Percentiles rank a stretch among this genome's conserved stretches.
Evolutionary conservation across 2,888 invertebrate species (phyloP).

Genomic region (Spodoptera picta): DNA sequence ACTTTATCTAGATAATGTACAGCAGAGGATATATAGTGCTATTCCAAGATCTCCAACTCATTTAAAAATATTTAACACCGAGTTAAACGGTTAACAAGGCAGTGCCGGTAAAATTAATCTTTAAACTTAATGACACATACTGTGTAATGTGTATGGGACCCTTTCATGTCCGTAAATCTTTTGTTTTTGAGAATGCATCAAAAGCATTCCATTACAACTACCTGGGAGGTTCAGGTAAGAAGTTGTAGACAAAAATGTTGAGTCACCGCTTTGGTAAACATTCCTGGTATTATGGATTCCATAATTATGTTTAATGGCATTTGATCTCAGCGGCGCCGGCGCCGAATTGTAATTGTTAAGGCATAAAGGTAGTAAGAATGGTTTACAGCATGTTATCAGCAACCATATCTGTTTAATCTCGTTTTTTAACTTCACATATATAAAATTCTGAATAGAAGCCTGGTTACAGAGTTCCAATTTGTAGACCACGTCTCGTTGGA

Average conservation of each 20-base stretch:
- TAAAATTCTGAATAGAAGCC: too few species aligned
- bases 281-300: slow-evolving; percentile 39
- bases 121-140: slow-evolving; percentile 35
- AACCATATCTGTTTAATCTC: too few species aligned
- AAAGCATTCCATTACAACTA: slow-evolving; percentile 39
- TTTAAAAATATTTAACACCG: slow-evolving; percentile 15
- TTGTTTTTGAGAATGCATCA: slow-evolving; percentile 34
- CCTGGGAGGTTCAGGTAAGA: slow-evolving; percentile 51
- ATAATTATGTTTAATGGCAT: slow-evolving; percentile 11
- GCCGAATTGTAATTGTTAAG: background rate
- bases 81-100: slow-evolving; percentile 34
- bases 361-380: too few species aligned
- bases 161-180: slow-evolving; percentile 31
- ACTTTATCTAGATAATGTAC: too few species aligned
- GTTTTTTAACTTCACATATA: too few species aligned
- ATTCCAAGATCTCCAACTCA: slow-evolving; percentile 2
- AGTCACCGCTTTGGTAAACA: slow-evolving; percentile 43
- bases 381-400: too few species aligned
- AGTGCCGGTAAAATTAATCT: slow-evolving; percentile 36
- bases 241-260: slow-evolving; percentile 45
- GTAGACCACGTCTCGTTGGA: too few species aligned
- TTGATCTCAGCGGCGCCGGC: slow-evolving; percentile 6
- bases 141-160: slow-evolving; percentile 21
- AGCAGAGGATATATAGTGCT: too few species aligned
- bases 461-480: too few species aligned